Conservation (phyloP, 1,140 invertebrate species). For the Stegodyphus dumicola region DNA sequence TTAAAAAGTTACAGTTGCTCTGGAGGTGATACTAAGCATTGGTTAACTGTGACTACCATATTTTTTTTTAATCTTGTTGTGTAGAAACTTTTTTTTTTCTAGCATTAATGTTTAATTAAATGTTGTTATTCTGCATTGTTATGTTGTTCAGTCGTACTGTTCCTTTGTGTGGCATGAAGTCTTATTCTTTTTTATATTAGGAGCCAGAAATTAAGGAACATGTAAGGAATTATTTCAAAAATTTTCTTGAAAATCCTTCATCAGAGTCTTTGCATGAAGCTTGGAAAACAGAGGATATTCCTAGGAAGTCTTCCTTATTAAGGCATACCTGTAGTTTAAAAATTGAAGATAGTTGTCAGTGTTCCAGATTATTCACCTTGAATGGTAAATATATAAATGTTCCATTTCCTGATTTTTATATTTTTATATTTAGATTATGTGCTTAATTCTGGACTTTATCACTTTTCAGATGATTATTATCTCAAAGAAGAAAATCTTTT, state of each 20-base stretch:
- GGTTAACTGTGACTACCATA: too few relatives aligned
- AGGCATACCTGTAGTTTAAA: slow-evolving; percentile 10
- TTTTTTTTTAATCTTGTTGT: too few relatives aligned
- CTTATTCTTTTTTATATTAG: slow-evolving; percentile 4
- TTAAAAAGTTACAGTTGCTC: too few relatives aligned
- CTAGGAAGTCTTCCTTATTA: slow-evolving; percentile 19
- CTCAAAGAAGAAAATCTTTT: slow-evolving; percentile 22
- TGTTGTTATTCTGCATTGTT: too few relatives aligned
- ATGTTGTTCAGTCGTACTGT: too few relatives aligned
- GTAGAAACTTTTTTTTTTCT: too few relatives aligned
- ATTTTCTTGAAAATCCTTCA: slow-evolving; percentile 6
- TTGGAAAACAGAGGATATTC: background rate
- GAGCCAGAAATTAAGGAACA: slow-evolving; percentile 46
- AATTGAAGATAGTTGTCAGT: slow-evolving; percentile 19
- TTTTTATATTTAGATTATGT: background rate
- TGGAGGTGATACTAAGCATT: too few relatives aligned
- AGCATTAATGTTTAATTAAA: too few relatives aligned
- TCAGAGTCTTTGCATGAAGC: slow-evolving; percentile 1
- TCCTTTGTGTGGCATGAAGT: too few relatives aligned
- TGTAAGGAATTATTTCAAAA: slow-evolving; percentile 25
- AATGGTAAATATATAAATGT: background rate
- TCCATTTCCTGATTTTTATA: background rate
- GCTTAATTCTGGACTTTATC: too few relatives aligned
- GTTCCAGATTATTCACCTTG: background rate
- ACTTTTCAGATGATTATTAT: background rate